A percentile compares a stretch with the other conserved stretches of the same genome.
phyloP scores from a whole-genome alignment of 1,140 invertebrate genomes.

The Cotesia vestalis region DNA sequence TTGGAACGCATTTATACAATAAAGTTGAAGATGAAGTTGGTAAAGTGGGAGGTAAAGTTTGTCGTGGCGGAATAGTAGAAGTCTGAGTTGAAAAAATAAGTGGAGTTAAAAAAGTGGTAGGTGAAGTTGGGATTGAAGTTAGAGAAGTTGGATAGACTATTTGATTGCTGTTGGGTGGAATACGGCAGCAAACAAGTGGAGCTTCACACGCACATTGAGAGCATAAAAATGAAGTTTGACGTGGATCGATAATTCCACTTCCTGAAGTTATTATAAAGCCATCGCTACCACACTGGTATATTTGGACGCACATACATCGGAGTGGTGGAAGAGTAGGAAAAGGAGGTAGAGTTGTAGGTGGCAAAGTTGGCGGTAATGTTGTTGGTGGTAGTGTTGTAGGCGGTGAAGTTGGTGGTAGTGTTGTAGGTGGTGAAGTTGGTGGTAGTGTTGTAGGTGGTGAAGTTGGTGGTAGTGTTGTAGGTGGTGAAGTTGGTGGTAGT shows the following conservation, averaged over 20 bases:
- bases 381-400: too few species aligned
- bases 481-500: constrained; percentile 32
- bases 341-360: constrained; percentile 9
- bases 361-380: too few species aligned
- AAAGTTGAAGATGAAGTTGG: background rate
- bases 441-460: constrained; percentile 32
- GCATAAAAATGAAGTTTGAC: constrained; percentile 41
- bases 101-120: background rate
- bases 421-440: constrained; percentile 32
- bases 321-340: constrained; percentile 31
- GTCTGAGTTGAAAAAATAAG: background rate
- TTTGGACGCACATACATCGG: constrained; percentile 59
- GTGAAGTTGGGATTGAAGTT: constrained; percentile 1
- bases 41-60: background rate
- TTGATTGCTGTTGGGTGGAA: too few species aligned
- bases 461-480: too few species aligned
- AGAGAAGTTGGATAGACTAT: background rate
- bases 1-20: constrained; percentile 33
- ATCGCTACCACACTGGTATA: constrained; percentile 37
- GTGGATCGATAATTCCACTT: constrained; percentile 51
- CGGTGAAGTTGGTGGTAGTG: constrained; percentile 22
- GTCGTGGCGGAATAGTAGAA: background rate
- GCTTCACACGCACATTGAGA: background rate
- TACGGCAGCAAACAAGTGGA: too few species aligned
- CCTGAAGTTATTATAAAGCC: constrained; percentile 41